Conservation (phyloP, 2,113 vertebrate genomes). For the Peromyscus polionotus region DNA sequence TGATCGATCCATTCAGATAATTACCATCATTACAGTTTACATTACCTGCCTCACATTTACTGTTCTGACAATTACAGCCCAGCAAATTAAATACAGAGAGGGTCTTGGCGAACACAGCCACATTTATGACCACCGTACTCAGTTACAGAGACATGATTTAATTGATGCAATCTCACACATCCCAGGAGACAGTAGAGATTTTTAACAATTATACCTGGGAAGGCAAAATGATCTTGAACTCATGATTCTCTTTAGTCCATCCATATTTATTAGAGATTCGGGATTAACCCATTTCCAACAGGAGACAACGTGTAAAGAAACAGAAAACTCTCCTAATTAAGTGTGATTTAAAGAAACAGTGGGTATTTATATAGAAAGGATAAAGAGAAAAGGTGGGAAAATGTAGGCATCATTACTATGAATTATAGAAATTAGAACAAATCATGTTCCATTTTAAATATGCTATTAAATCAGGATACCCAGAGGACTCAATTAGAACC, state of each 20-base stretch:
- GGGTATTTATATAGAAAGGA: constrained; percentile 27
- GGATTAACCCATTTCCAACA: constrained; percentile 70
- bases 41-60: constrained; percentile 77
- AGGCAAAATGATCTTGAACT: constrained; percentile 77
- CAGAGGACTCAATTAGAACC: constrained; percentile 74
- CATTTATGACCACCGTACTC: constrained; percentile 68
- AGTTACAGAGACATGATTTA: constrained; percentile 72
- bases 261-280: constrained; percentile 78
- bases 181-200: constrained; percentile 58
- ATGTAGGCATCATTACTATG: not conserved
- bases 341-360: constrained; percentile 70
- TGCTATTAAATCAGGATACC: constrained; percentile 64
- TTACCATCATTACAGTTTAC: constrained; percentile 84
- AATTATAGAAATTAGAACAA: constrained; percentile 67
- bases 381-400: constrained; percentile 1
- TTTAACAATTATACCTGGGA: constrained; percentile 62
- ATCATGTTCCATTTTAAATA: constrained; percentile 70
- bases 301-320: constrained; percentile 50
- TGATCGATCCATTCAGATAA: constrained; percentile 81
- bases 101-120: constrained; percentile 63
- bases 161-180: constrained; percentile 53
- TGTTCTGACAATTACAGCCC: constrained; percentile 76
- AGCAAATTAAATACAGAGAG: constrained; percentile 78
- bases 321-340: constrained; percentile 61
- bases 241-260: constrained; percentile 71